phyloP scores from a whole-genome alignment of 2,888 invertebrate species.

The Poecilus cupreus region DNA sequence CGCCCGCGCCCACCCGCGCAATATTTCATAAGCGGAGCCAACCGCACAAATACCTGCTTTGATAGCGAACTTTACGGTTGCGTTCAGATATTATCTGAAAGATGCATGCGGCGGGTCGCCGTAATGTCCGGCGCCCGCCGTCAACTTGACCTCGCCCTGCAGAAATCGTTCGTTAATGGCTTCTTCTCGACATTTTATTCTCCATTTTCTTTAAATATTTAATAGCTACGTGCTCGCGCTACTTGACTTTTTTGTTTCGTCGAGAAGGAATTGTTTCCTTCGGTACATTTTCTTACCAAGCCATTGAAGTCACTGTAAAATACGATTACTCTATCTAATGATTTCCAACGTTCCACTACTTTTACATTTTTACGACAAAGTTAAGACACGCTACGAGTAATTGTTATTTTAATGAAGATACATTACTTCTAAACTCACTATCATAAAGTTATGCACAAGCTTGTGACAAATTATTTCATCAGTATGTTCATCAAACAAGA shows the following conservation, averaged over 20 bases:
- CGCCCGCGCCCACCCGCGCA: neutral
- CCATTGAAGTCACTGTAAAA: neutral
- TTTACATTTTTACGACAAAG: neutral
- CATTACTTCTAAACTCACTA: too few relatives aligned
- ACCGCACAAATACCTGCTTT: slow-evolving; percentile 33
- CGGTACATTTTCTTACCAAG: neutral
- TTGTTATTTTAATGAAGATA: too few relatives aligned
- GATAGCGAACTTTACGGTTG: slow-evolving; percentile 38
- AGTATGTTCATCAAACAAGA: too few relatives aligned
- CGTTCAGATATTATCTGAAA: slow-evolving; percentile 44
- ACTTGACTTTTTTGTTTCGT: slow-evolving; percentile 30
- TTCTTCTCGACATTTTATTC: slow-evolving; percentile 38
- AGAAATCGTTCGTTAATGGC: slow-evolving; percentile 44
- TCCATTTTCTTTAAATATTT: slow-evolving; percentile 41
- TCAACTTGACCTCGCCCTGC: slow-evolving; percentile 26
- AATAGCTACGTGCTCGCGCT: slow-evolving; percentile 31
- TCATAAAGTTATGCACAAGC: too few relatives aligned
- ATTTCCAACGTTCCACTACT: neutral
- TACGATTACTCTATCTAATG: neutral
- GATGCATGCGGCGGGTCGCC: slow-evolving; percentile 27
- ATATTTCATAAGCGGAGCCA: slow-evolving; percentile 30
- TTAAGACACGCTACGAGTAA: too few relatives aligned
- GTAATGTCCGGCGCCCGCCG: slow-evolving; percentile 1
- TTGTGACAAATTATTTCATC: too few relatives aligned
- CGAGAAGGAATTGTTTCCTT: slow-evolving; percentile 13